Evolutionary conservation across 2,113 vertebrate genomes (phyloP), one percentile per base, ranked within the genome.

Genomic region (Aythya baeri): DNA sequence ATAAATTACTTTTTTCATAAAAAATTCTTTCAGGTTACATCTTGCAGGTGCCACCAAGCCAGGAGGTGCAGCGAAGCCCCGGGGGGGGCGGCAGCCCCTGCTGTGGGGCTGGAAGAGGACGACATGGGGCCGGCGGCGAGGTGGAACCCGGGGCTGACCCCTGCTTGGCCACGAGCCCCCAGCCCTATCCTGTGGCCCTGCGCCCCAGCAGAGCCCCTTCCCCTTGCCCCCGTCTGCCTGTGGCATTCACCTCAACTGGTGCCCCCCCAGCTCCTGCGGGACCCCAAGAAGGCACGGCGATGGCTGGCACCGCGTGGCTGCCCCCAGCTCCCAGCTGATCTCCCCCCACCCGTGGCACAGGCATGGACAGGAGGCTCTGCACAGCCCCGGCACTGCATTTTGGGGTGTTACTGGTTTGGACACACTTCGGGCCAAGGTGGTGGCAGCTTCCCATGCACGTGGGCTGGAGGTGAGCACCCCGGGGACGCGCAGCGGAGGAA

Each of bases 21-120:
- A 88, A 89, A 87, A 93, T 80, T 20, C 80, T 96, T 91, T 90
- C 93, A 96, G 94, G 88, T 86, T 91, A 26, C 83, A 8, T 93
- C 76, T 88, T 78, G 34, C 95, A 91, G 86, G 83, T 92, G n/a
- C 76, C 86, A 77, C 65, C 73, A 18, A 76, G 36, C 83, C 73
- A 59, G 88, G 77, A 96, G 80, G 52, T 54, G 83, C 88, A 86
- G 76, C 2, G 32, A 71, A 71, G 70, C 67, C 70, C 44, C 2
- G 1, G 26, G 41, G 77, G 23, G 77, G 23, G 36, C 16, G 1
- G 59, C 71, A 46, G 78, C 81, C 46, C 20, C 43, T 7, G 13
- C 11, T n/a, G 44, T 0, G 1, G 90, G 81, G 85, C 70, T 83
- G 36, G 91, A 92, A 92, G 94, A 96, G 83, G 93, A 92, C 61